phyloP scores from a whole-genome alignment of 2,888 invertebrate genomes.

The Volucella bombylans region DNA sequence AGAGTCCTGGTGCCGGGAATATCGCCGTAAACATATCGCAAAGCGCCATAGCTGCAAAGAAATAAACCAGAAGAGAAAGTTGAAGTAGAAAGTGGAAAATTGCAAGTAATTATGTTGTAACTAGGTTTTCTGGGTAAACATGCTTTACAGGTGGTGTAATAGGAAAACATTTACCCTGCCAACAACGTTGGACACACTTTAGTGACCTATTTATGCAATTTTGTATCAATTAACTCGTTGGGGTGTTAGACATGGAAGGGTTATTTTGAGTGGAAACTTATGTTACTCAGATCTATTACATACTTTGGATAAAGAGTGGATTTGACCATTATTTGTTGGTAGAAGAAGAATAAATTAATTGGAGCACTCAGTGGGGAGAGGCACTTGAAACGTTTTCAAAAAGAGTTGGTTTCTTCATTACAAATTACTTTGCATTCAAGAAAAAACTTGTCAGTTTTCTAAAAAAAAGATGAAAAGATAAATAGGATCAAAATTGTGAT shows the following conservation, averaged over 20 bases:
- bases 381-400: too few species aligned
- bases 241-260: not conserved
- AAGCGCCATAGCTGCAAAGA: constrained; percentile 90
- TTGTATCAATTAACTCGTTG: not conserved
- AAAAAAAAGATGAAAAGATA: too few species aligned
- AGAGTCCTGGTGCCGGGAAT: constrained; percentile 94
- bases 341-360: too few species aligned
- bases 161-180: not conserved
- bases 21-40: constrained; percentile 96
- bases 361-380: too few species aligned
- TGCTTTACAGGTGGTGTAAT: constrained; percentile 5
- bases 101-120: constrained; percentile 30
- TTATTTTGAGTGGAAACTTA: not conserved
- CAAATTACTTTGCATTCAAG: too few species aligned
- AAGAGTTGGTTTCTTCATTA: too few species aligned
- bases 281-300: too few species aligned
- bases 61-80: constrained; percentile 4
- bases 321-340: too few species aligned
- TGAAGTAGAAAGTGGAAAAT: not conserved
- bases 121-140: constrained; percentile 6
- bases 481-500: too few species aligned
- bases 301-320: too few species aligned
- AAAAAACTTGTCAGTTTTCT: too few species aligned
- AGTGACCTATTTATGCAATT: constrained; percentile 14
- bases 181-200: not conserved